Percentiles rank a stretch among this genome's conserved stretches.
phyloP scores from a whole-genome alignment of 2,888 invertebrate species.

The Heliconius charithonia region DNA sequence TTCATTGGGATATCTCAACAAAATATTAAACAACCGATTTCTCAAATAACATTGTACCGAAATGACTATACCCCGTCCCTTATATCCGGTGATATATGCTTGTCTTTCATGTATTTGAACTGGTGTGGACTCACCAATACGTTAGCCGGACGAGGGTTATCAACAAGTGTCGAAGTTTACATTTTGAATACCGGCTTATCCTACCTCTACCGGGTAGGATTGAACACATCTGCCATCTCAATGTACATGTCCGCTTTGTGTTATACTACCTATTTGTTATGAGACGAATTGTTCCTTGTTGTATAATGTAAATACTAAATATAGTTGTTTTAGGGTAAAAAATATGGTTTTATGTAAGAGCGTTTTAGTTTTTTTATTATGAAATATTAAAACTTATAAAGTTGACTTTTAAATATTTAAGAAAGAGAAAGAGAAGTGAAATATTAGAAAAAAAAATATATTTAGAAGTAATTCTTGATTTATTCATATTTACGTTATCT shows the following conservation, averaged over 20 bases:
- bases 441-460: not conserved
- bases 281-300: not conserved
- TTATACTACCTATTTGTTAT: not conserved
- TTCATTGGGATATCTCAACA: not conserved
- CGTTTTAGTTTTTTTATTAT: too few species aligned
- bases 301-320: not conserved
- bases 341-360: too few species aligned
- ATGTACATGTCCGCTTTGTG: constrained; percentile 7
- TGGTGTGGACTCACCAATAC: constrained; percentile 44
- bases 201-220: constrained; percentile 13
- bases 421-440: not conserved
- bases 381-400: too few species aligned
- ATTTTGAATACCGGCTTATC: constrained; percentile 48
- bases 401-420: too few species aligned
- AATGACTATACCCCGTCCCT: constrained; percentile 1
- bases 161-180: constrained; percentile 77
- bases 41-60: not conserved
- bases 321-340: too few species aligned
- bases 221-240: constrained; percentile 9
- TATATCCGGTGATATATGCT: constrained; percentile 34
- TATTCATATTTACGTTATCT: not conserved
- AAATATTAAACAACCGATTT: not conserved
- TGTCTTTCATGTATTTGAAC: constrained; percentile 40
- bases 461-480: not conserved
- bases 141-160: constrained; percentile 59